Evolutionary conservation across 1,140 invertebrate species (phyloP).

Genomic region (Luehdorfia chinensis): DNA sequence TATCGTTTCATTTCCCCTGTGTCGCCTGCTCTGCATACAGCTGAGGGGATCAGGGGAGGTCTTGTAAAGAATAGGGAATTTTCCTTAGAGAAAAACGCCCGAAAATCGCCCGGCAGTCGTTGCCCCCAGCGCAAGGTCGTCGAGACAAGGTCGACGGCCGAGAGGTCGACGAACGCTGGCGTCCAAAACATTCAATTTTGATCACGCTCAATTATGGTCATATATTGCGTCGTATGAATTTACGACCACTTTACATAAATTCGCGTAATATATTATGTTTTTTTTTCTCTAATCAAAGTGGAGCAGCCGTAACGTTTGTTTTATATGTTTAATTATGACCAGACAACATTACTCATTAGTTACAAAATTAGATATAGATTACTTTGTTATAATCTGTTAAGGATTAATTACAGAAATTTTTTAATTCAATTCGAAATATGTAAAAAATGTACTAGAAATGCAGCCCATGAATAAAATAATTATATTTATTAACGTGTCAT

Average conservation of each 20-base stretch:
- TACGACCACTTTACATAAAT: constrained; percentile 5
- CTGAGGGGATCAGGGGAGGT: constrained; percentile 25
- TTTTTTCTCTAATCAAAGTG: background rate
- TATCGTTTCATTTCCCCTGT: background rate
- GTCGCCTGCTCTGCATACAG: background rate
- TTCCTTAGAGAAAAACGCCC: constrained; percentile 63
- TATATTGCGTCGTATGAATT: constrained; percentile 13
- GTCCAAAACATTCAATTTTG: constrained; percentile 35
- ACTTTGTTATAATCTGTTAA: too few species aligned
- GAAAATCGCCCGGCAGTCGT: constrained; percentile 50
- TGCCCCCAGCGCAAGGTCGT: constrained; percentile 46
- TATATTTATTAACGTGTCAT: too few species aligned
- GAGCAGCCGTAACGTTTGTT: too few species aligned
- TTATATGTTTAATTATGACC: too few species aligned
- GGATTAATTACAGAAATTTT: too few species aligned
- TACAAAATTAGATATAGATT: too few species aligned
- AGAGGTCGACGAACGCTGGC: constrained; percentile 27
- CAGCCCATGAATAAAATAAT: too few species aligned
- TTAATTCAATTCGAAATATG: too few species aligned
- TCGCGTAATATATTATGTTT: background rate
- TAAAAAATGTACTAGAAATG: too few species aligned
- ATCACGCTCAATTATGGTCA: constrained; percentile 16
- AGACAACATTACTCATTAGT: too few species aligned
- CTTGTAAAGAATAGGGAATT: constrained; percentile 46
- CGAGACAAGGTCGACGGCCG: constrained; percentile 43